These are phyloP conservation scores for Alviniconcha strummeri DNA, from an alignment of 2,888 invertebrate genomes.

Conservation along the genomic window DNA sequence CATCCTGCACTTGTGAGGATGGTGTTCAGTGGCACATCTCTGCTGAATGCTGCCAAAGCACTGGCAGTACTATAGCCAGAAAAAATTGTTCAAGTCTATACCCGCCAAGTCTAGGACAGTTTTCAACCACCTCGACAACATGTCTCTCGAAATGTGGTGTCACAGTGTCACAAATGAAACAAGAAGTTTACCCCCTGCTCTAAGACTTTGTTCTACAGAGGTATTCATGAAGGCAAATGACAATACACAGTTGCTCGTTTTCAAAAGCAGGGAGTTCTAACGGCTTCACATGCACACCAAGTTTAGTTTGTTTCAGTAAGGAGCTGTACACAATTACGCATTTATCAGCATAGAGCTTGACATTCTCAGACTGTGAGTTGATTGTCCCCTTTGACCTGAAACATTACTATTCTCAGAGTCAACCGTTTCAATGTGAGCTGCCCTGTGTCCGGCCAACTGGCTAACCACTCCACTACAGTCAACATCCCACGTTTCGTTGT, in stretches of 20 bases:
- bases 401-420: not conserved
- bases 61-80: slow-evolving; percentile 35
- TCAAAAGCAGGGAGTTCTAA: not conserved
- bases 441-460: not conserved
- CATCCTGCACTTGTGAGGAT: not conserved
- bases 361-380: slow-evolving; percentile 27
- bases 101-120: slow-evolving; percentile 31
- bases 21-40: not conserved
- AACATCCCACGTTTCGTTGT: slow-evolving; percentile 21
- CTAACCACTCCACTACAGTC: not conserved
- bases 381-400: slow-evolving; percentile 30
- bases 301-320: slow-evolving; percentile 30
- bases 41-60: not conserved
- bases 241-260: slow-evolving; percentile 28
- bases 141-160: slow-evolving; percentile 40
- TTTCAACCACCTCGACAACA: slow-evolving; percentile 45
- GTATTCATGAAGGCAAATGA: slow-evolving; percentile 8
- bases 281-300: too few relatives aligned
- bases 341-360: slow-evolving; percentile 20
- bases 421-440: not conserved
- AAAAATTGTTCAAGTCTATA: slow-evolving; percentile 36
- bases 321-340: slow-evolving; percentile 23
- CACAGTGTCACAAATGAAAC: slow-evolving; percentile 42
- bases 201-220: slow-evolving; percentile 25
- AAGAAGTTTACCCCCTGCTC: slow-evolving; percentile 32